These are phyloP conservation scores for Drosophila tsacasi DNA, from an alignment of 1,140 invertebrate species.

Conservation along the genomic window DNA sequence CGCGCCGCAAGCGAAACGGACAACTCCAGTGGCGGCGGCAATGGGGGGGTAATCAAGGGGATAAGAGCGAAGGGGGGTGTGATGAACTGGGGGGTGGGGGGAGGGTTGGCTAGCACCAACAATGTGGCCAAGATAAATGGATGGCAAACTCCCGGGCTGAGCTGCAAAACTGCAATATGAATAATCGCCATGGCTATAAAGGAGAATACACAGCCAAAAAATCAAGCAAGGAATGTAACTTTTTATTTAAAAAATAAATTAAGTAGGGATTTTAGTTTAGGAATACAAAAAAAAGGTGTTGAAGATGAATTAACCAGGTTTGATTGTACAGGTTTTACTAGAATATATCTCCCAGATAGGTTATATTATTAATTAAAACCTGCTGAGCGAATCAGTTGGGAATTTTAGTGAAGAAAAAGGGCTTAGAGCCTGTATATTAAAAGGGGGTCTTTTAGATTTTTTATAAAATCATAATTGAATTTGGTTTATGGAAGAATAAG, in stretches of 20 bases:
- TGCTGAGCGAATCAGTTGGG: too few relatives aligned
- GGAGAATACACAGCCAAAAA: constrained; percentile 4
- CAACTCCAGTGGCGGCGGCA: constrained; percentile 19
- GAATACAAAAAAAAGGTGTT: too few relatives aligned
- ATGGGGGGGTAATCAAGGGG: not conserved
- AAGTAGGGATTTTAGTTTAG: rapidly evolving
- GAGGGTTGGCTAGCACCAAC: constrained; percentile 43
- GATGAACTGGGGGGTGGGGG: not conserved
- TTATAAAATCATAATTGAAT: too few relatives aligned
- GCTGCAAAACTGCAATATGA: constrained; percentile 73
- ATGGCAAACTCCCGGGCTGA: constrained; percentile 64
- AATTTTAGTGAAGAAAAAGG: too few relatives aligned
- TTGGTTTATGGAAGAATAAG: too few relatives aligned
- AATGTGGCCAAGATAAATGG: constrained; percentile 81
- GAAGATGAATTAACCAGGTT: rapidly evolving
- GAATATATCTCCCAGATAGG: too few relatives aligned
- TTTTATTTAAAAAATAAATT: not conserved
- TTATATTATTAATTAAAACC: not conserved
- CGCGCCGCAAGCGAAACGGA: constrained; percentile 70
- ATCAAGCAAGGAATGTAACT: not conserved
- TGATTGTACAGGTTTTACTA: too few relatives aligned
- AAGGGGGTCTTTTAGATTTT: not conserved
- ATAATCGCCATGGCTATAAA: constrained; percentile 60
- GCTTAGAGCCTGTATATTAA: rapidly evolving
- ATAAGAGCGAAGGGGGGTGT: not conserved